A percentile compares a stretch with the other conserved stretches of the same genome.
Evolutionary conservation across 2,797 vertebrate genomes (phyloP).

Genomic region (Morus bassanus): DNA sequence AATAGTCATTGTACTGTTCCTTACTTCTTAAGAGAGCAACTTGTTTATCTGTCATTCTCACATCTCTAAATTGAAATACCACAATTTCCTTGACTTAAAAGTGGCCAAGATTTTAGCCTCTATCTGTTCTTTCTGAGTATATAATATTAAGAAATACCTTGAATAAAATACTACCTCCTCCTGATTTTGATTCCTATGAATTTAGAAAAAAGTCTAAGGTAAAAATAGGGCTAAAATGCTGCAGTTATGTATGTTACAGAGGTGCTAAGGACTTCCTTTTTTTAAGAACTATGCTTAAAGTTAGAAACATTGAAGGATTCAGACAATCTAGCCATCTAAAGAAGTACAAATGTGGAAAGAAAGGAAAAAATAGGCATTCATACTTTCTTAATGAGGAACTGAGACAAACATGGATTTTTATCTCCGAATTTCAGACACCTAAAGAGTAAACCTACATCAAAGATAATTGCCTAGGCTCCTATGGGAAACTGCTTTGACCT

Average conservation of each 20-base stretch:
- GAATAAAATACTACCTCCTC: neutral
- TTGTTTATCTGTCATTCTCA: neutral
- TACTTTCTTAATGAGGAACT: neutral
- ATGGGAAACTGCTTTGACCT: neutral
- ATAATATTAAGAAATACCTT: neutral
- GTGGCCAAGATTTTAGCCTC: neutral
- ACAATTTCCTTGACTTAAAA: neutral
- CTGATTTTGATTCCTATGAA: neutral
- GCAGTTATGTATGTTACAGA: neutral
- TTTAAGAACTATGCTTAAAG: neutral
- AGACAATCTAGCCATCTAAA: neutral
- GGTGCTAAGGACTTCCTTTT: neutral
- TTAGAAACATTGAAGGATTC: neutral
- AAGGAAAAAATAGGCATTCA: neutral
- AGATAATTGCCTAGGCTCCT: neutral
- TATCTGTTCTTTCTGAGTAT: neutral
- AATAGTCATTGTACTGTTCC: neutral
- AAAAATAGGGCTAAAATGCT: neutral
- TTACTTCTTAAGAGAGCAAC: neutral
- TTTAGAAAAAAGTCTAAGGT: neutral
- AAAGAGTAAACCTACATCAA: neutral
- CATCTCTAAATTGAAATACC: neutral
- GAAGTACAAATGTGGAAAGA: neutral
- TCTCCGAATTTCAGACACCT: neutral
- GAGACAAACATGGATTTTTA: neutral